Conservation (phyloP, 92 coral and sea anemone species). For the Virgularia gustaviana region DNA sequence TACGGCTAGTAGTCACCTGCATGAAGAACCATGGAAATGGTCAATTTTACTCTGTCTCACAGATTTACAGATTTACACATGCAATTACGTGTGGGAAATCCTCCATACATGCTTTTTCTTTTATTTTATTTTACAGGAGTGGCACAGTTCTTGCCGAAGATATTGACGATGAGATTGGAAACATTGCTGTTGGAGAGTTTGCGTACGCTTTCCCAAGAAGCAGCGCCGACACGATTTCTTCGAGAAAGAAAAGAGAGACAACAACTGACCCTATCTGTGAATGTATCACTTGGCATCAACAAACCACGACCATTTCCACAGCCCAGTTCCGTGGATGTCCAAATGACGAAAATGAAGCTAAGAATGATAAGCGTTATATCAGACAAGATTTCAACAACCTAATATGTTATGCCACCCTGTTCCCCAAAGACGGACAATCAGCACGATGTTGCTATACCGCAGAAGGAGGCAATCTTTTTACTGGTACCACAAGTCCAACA, state of each 20-base stretch:
- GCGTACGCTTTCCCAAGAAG: not conserved
- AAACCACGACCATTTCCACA: not conserved
- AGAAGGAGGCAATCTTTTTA: not conserved
- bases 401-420: not conserved
- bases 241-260: too few relatives aligned
- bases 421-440: not conserved
- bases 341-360: not conserved
- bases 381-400: not conserved
- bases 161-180: slow-evolving; percentile 12
- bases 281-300: slow-evolving; percentile 16
- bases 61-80: not conserved
- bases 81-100: too few relatives aligned
- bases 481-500: not conserved
- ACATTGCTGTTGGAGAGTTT: not conserved
- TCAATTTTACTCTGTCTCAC: not conserved
- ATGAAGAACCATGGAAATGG: not conserved
- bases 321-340: not conserved
- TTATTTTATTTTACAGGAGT: slow-evolving; percentile 4
- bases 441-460: not conserved
- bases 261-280: not conserved
- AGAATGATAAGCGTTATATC: not conserved
- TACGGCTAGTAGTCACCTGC: not conserved
- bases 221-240: not conserved
- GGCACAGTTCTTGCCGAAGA: slow-evolving; percentile 18
- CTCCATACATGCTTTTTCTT: too few relatives aligned